Evolutionary conservation across 1,140 invertebrate species (phyloP), one percentile per base, ranked within the genome.

Genomic region (Tribolium castaneum): DNA sequence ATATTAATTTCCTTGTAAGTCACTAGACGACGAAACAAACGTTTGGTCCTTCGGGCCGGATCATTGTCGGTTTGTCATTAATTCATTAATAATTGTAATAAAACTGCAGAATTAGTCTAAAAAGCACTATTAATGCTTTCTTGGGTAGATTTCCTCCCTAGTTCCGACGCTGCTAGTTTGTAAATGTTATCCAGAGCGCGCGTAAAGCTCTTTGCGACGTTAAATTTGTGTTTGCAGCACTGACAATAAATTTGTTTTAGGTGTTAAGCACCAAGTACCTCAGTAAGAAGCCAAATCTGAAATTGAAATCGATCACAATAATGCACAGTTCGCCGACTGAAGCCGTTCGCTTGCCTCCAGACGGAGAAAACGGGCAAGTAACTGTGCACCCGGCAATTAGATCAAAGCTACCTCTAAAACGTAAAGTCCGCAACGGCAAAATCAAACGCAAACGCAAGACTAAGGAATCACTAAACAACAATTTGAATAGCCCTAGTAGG

Each of bases 311-410:
- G 9, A 91, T 95, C 76, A 95, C 94, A 79, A 95, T 95, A 87
- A 94, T 95, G 81, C 94, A 95, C 90, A 95, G 93, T 84, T 93
- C 94, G 78, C 94, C 94, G 76, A 95, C 94, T 50, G 94, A 95
- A 88, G 94, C 94, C 54, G 94, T 95, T 78, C 91, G 94, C 4
- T 86, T 95, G 78, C 94, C 94, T 1, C 91, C 93, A 78, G 90
- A 92, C 81, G 92, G 91, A 81, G 94, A 93, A 5, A 87, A 80
- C 66, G 77, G 84, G 5, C 82, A 84, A 74, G 88, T 91, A 10
- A 93, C 92, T 19, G 91, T 94, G 2, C 93, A 94, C 78, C 92
- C 91, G 7, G 93, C 91, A 51, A 90, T 94, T 3, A 89, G 93
- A 71, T 92, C 92, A 13, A 94, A 94, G 86, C 88, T 94, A 39